Evolutionary conservation across 2,888 invertebrate species (phyloP), one percentile per base, ranked within the genome.

Genomic region (Xanthia icteritia): DNA sequence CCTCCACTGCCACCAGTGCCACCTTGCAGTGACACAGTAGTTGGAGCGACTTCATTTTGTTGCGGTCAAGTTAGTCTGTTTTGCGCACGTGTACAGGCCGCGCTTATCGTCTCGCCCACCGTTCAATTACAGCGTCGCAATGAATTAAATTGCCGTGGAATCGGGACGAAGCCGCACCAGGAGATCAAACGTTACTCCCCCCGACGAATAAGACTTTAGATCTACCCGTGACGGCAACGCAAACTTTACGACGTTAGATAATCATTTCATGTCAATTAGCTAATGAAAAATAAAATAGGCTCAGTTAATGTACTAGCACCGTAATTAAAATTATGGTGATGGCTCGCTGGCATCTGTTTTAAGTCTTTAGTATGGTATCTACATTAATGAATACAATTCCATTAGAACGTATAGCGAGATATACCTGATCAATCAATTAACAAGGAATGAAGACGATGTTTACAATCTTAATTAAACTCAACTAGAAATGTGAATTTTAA

Each of bases 261-360:
- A 96, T 95, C 93, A 94, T 96, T 94, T 92, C 92, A 93, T 94
- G 94, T 96, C 96, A 96, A 96, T 96, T 96, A 96, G 96, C 96
- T 96, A 96, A 96, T 96, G 96, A 96, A 96, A 96, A 95, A 95
- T 96, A 92, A 93, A 95, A 95, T 94, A 94, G 95, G 92, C 94
- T 85, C 88, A 88, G 91, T 89, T 90, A 93, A 92, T 92, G 91
- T 92, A 91, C 91, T 89, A 91, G 89, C 90, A 87, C 88, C 90
- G 91, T 95, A 94, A 96, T 96, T 95, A 94, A 95, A 95, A 95
- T 96, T 96, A 95, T 91, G 91, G 91, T 92, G 95, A 94, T 92
- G 92, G 91, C 91, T 91, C 83, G 89, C 85, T 89, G 94, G 93
- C 94, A 94, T 96, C 96, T 96, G 96, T 94, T 95, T 94, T 89